Base-by-base conservation (phyloP, 2,113 vertebrate genomes). In the Marcusenius ussheri region DNA sequence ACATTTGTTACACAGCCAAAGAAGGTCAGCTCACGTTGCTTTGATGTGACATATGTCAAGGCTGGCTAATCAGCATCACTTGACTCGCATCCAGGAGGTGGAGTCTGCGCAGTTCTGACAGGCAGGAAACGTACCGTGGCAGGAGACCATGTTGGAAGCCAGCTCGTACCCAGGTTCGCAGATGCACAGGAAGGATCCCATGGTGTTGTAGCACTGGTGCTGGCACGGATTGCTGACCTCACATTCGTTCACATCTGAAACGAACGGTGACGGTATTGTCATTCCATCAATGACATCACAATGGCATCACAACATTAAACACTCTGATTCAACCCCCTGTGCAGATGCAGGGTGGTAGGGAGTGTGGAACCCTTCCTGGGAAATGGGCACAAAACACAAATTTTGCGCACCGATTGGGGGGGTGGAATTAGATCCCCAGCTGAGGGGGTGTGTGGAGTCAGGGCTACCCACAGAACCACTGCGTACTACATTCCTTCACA, bases 101-200 rank as follows among this genome's bases (percentile, higher is more conserved):
- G 10, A 27, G 3, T 70, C 62, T 70, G 62, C 9, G 27, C 62
- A 70, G 62, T 3, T 70, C 62, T 70, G 62, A 70, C 62, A 31
- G 35, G 35, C 74, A 42, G 35, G 35, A 80, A 17, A 80, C 74
- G 1, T 80, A 80, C 74, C 74, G 4, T 98, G 97, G 93, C 98
- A 99, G 93, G 97, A 97, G 92, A 97, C 96, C 89, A 96, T 94
- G 93, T 98, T 97, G 51, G 95, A 96, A 91, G 96, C 96, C 90
- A 98, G 93, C 91, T 99, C 98, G 88, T 97, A 98, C 62, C 98
- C 98, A 90, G 97, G 97, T 51, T 98, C 97, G 90, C 98, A 99
- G 91, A 98, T 97, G 92, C 98, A 99, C 91, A 98, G 95, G 95
- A 97, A 98, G 70, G 98, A 98, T 85, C 98, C 98, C n/a, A 98